Conservation (phyloP, 2,797 vertebrate species). For the Halcyon badia region DNA sequence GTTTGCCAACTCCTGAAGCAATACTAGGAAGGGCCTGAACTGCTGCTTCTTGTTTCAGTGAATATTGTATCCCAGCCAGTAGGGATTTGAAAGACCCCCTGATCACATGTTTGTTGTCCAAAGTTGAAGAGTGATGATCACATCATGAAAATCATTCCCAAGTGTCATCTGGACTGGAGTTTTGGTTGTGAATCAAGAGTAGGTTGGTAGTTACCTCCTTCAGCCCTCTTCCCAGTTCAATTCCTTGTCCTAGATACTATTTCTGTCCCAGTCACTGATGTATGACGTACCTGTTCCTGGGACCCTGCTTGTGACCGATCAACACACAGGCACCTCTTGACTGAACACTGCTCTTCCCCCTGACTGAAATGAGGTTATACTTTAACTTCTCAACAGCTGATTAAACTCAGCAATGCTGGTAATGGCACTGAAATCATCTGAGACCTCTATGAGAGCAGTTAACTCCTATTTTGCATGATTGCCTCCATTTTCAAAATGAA, state of each 20-base stretch:
- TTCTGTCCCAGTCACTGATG: neutral
- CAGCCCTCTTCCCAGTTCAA: neutral
- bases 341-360: neutral
- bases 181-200: neutral
- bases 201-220: neutral
- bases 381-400: slow-evolving; percentile 20
- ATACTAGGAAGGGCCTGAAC: neutral
- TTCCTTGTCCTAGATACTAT: neutral
- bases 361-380: neutral
- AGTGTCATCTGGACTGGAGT: neutral
- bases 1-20: neutral
- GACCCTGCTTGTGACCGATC: neutral
- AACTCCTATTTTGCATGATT: slow-evolving; percentile 41
- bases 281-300: neutral
- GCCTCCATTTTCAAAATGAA: neutral
- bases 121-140: neutral
- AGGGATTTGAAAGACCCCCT: neutral
- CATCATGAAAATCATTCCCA: neutral
- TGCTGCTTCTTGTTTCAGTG: neutral
- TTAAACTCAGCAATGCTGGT: slow-evolving; percentile 29
- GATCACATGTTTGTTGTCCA: neutral
- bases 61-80: neutral
- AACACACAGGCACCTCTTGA: neutral
- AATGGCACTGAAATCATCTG: neutral
- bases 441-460: slow-evolving; percentile 32